Conservation (phyloP, 2,797 vertebrate genomes). For the Pseudomugil gertrudae region DNA sequence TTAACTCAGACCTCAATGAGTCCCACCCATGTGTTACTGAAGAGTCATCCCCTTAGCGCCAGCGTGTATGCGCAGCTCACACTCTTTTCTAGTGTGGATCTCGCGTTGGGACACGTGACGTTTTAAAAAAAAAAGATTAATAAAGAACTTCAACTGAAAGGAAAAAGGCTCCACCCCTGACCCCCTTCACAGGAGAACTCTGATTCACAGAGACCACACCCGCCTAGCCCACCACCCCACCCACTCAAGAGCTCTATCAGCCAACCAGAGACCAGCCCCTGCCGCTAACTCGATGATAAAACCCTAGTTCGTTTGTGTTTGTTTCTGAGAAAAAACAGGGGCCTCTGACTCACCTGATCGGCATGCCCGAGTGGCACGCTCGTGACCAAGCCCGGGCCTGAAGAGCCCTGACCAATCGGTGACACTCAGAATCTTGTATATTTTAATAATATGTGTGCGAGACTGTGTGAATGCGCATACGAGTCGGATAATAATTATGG, state of each 20-base stretch:
- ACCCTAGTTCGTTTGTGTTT: constrained; percentile 76
- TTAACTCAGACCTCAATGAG: constrained; percentile 53
- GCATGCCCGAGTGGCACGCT: constrained; percentile 56
- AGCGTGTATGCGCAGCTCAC: constrained; percentile 47
- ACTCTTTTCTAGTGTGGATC: constrained; percentile 50
- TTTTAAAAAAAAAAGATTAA: constrained; percentile 38
- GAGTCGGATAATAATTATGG: constrained; percentile 77
- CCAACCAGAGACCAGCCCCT: constrained; percentile 71
- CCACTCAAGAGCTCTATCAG: constrained; percentile 54
- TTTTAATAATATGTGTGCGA: constrained; percentile 79
- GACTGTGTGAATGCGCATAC: constrained; percentile 58
- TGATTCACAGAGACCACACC: constrained; percentile 60
- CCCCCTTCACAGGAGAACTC: constrained; percentile 61
- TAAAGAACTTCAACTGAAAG: constrained; percentile 41
- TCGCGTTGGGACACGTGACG: constrained; percentile 48
- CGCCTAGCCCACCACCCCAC: constrained; percentile 47
- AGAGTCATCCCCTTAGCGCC: constrained; percentile 45
- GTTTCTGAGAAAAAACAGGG: constrained; percentile 64
- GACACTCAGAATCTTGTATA: constrained; percentile 85
- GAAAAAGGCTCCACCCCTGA: constrained; percentile 35
- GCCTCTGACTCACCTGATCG: constrained; percentile 74
- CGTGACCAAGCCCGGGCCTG: constrained; percentile 58
- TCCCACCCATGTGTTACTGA: constrained; percentile 47
- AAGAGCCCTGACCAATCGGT: constrained; percentile 72
- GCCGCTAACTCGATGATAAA: constrained; percentile 75